A percentile compares a stretch with the other conserved stretches of the same genome.
phyloP scores from a whole-genome alignment of 2,797 vertebrate species.

The Leptoclinus maculatus region DNA sequence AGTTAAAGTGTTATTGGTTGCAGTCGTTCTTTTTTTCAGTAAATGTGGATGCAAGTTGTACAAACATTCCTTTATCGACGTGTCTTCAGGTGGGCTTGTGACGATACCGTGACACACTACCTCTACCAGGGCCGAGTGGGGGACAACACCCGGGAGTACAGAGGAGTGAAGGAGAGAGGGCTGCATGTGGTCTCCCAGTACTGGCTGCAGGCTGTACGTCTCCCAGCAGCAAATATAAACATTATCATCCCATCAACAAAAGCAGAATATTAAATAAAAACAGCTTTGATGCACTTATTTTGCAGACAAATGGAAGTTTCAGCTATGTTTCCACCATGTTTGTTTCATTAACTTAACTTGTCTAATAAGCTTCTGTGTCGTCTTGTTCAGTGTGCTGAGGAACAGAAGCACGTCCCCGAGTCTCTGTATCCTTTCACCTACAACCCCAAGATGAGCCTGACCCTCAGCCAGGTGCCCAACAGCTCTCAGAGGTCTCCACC shows the following conservation, averaged over 20 bases:
- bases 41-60: not conserved
- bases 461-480: slow-evolving; percentile 90
- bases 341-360: not conserved
- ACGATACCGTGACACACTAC: slow-evolving; percentile 97
- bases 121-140: slow-evolving; percentile 95
- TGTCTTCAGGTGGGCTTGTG: slow-evolving; percentile 91
- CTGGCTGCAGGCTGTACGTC: slow-evolving; percentile 92
- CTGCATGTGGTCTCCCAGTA: slow-evolving; percentile 94
- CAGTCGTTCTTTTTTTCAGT: not conserved
- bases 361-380: not conserved
- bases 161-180: slow-evolving; percentile 91
- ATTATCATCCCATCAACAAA: too few relatives aligned
- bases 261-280: too few relatives aligned
- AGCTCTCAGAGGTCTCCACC: slow-evolving; percentile 79
- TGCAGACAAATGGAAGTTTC: slow-evolving; percentile 11
- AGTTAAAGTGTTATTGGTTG: not conserved
- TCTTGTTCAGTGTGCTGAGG: slow-evolving; percentile 89
- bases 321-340: not conserved
- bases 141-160: slow-evolving; percentile 94
- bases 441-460: slow-evolving; percentile 98
- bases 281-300: too few relatives aligned
- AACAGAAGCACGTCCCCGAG: slow-evolving; percentile 89
- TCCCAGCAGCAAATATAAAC: too few relatives aligned
- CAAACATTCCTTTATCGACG: not conserved
- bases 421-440: slow-evolving; percentile 96